Evolutionary conservation across 2,797 vertebrate genomes (phyloP).

Genomic region (Lepilemur septentrionalis): DNA sequence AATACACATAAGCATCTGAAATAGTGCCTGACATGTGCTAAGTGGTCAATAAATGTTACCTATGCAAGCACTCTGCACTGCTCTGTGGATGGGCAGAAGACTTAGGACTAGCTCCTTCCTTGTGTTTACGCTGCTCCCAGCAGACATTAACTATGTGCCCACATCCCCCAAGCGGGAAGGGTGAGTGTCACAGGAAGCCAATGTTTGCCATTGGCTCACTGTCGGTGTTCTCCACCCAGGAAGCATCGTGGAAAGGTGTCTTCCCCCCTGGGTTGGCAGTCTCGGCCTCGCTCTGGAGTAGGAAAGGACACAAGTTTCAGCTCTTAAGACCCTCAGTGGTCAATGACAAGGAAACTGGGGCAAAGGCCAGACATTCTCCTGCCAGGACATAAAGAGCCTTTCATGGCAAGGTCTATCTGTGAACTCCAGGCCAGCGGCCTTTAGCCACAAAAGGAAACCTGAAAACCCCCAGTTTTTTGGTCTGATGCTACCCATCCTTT

Average conservation of each 20-base stretch:
- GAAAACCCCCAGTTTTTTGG: neutral
- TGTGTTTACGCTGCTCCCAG: neutral
- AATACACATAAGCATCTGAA: neutral
- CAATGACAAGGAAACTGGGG: neutral
- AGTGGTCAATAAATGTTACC: neutral
- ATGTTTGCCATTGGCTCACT: neutral
- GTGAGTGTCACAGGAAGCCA: neutral
- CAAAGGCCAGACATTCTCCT: neutral
- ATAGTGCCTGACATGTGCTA: neutral
- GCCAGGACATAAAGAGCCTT: neutral
- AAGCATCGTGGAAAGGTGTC: neutral
- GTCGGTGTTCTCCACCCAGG: neutral
- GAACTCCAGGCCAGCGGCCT: neutral
- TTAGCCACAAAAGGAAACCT: neutral
- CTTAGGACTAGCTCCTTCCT: neutral
- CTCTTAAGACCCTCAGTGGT: accelerated
- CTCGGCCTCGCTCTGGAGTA: neutral
- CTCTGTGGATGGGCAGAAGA: neutral
- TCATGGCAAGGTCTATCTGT: neutral
- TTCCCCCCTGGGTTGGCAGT: neutral
- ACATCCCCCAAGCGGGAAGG: neutral
- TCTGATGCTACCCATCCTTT: neutral
- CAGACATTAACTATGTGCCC: neutral
- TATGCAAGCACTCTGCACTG: neutral
- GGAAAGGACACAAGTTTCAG: neutral